phyloP scores from a whole-genome alignment of 2,797 vertebrate genomes.

The Hypotaenidia philippensis region DNA sequence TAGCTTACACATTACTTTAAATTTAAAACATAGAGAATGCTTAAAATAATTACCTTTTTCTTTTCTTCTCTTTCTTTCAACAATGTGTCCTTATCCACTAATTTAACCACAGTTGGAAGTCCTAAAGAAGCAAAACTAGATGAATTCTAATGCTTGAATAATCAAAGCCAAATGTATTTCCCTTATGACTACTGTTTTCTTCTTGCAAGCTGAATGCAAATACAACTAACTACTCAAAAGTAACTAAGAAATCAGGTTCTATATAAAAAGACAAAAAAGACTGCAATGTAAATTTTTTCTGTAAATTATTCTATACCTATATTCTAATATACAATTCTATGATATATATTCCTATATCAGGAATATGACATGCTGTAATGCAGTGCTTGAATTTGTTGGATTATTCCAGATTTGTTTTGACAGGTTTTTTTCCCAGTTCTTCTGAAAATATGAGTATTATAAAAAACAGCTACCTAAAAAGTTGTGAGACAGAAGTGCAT shows the following conservation, averaged over 20 bases:
- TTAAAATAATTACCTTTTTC: constrained; percentile 84
- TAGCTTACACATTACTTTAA: not conserved
- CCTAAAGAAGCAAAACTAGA: constrained; percentile 79
- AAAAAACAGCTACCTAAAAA: not conserved
- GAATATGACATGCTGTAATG: not conserved
- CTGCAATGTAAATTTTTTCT: not conserved
- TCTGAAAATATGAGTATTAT: not conserved
- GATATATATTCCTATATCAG: not conserved
- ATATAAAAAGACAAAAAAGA: not conserved
- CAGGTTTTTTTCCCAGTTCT: not conserved
- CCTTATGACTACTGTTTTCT: not conserved
- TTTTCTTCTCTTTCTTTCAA: constrained; percentile 94
- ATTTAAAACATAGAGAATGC: not conserved
- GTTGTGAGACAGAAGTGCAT: not conserved
- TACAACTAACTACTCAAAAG: not conserved
- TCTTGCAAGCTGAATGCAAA: constrained; percentile 14
- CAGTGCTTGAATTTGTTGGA: not conserved
- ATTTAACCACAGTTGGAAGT: constrained; percentile 92
- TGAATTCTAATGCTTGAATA: not conserved
- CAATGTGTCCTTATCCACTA: constrained; percentile 91
- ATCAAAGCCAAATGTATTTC: not conserved
- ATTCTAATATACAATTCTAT: not conserved
- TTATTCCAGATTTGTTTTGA: not conserved
- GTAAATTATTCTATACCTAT: not conserved
- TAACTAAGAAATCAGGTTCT: not conserved